Evolutionary conservation across 2,888 invertebrate genomes (phyloP).

Genomic region (Apamea epomidion): DNA sequence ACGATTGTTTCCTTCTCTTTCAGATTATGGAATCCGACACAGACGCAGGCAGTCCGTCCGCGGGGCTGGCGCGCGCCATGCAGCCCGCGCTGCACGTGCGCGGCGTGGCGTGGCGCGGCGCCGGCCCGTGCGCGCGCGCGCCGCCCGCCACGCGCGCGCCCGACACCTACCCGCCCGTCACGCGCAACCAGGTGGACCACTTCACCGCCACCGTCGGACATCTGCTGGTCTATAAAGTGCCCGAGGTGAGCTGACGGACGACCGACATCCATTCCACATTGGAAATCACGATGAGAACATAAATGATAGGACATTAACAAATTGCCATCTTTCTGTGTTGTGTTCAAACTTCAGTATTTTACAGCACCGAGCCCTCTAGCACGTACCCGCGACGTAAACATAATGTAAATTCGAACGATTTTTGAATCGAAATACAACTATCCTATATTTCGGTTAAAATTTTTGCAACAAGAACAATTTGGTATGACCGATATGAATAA

Average conservation of each 20-base stretch:
- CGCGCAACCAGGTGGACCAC: conserved; percentile 96
- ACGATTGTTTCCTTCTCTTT: neutral
- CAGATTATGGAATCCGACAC: conserved; percentile 87
- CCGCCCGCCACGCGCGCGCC: conserved; percentile 89
- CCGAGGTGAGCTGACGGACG: conserved; percentile 89
- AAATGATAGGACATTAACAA: no score
- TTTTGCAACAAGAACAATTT: no score
- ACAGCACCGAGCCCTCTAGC: no score
- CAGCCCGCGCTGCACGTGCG: conserved; percentile 92
- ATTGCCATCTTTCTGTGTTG: no score
- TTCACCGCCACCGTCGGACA: conserved; percentile 96
- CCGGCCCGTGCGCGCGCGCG: conserved; percentile 92
- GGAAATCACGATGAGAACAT: no score
- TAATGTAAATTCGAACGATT: no score
- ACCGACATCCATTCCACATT: neutral
- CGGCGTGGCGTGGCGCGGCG: conserved; percentile 92
- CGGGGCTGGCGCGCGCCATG: conserved; percentile 91
- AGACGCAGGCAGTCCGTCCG: conserved; percentile 91
- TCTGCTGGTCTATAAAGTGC: conserved; percentile 95
- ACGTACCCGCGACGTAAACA: no score
- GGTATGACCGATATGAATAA: no score
- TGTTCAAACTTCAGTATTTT: no score
- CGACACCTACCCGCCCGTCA: conserved; percentile 93
- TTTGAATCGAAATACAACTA: no score
- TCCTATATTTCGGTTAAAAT: no score